Percentiles rank a stretch among this genome's conserved stretches.
phyloP scores from a whole-genome alignment of 92 coral and sea anemone genomes.

The Actinernus sp. region DNA sequence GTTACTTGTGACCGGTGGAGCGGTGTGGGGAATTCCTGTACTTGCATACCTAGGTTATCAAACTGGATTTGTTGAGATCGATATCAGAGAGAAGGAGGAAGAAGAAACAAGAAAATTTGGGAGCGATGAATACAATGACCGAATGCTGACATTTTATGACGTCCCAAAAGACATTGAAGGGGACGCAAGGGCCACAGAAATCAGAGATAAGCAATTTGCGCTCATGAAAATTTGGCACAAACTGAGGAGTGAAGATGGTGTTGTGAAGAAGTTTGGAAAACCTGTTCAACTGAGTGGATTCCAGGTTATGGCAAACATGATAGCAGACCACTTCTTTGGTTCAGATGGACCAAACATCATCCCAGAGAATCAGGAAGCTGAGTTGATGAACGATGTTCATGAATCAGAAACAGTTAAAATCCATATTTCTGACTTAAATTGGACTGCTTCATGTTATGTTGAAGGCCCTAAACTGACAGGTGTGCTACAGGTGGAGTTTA shows the following conservation, averaged over 20 bases:
- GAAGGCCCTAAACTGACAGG: slow-evolving; percentile 90
- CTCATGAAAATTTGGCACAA: slow-evolving; percentile 66
- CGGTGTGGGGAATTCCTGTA: slow-evolving; percentile 67
- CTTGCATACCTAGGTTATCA: slow-evolving; percentile 49
- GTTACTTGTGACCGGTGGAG: slow-evolving; percentile 70
- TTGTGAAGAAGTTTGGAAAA: slow-evolving; percentile 76
- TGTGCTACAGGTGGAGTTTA: slow-evolving; percentile 75
- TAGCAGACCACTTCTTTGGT: not conserved
- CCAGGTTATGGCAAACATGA: slow-evolving; percentile 27
- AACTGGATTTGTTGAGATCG: slow-evolving; percentile 65
- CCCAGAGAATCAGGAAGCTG: not conserved
- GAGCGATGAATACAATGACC: slow-evolving; percentile 27
- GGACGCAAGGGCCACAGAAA: slow-evolving; percentile 37
- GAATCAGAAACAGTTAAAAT: not conserved
- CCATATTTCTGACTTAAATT: slow-evolving; percentile 24
- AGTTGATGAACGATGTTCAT: not conserved
- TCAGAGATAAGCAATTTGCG: slow-evolving; percentile 66
- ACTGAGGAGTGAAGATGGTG: slow-evolving; percentile 72
- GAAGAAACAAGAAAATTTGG: slow-evolving; percentile 8
- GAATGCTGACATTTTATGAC: slow-evolving; percentile 52
- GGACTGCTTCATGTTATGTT: slow-evolving; percentile 81
- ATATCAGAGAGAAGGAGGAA: slow-evolving; percentile 53
- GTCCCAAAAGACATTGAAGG: slow-evolving; percentile 35
- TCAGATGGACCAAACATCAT: not conserved
- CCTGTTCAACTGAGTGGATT: slow-evolving; percentile 81